These are phyloP conservation scores for Halocynthia roretzi DNA, from an alignment of 23 tunicate species.

Conservation along the genomic window DNA sequence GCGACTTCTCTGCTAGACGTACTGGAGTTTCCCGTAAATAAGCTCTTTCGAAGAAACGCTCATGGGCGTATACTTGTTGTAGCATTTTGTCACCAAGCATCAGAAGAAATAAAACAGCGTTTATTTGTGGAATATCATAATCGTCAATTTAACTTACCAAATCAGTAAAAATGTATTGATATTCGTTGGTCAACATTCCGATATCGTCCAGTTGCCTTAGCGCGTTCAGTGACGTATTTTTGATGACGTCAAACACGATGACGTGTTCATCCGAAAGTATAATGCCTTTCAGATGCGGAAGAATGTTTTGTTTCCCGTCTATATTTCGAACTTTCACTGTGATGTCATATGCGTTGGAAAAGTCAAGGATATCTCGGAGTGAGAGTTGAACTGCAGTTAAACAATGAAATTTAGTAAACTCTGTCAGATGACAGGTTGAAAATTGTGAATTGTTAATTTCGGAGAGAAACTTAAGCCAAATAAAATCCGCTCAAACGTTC, in stretches of 20 bases:
- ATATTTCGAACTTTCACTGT: conserved; percentile 26
- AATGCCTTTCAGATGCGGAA: conserved; percentile 25
- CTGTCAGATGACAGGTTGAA: neutral
- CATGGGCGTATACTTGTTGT: no score
- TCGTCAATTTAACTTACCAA: conserved; percentile 16
- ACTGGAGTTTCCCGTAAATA: no score
- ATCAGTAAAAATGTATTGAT: conserved; percentile 36
- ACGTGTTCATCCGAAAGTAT: conserved; percentile 23
- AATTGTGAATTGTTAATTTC: neutral
- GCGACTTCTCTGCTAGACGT: no score
- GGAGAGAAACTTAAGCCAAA: neutral
- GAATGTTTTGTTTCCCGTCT: conserved; percentile 17
- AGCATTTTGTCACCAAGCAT: no score
- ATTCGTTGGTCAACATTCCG: conserved; percentile 49
- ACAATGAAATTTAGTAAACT: neutral
- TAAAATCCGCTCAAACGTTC: no score
- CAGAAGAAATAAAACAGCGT: no score
- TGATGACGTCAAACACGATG: conserved; percentile 30
- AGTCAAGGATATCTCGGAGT: neutral
- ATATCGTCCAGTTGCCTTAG: conserved; percentile 26
- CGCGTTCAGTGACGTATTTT: neutral
- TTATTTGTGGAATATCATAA: no score
- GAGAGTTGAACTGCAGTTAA: neutral
- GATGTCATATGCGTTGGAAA: conserved; percentile 8
- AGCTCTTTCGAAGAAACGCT: no score